Base-by-base conservation (phyloP, 2,797 vertebrate genomes). In the Clangula hyemalis region DNA sequence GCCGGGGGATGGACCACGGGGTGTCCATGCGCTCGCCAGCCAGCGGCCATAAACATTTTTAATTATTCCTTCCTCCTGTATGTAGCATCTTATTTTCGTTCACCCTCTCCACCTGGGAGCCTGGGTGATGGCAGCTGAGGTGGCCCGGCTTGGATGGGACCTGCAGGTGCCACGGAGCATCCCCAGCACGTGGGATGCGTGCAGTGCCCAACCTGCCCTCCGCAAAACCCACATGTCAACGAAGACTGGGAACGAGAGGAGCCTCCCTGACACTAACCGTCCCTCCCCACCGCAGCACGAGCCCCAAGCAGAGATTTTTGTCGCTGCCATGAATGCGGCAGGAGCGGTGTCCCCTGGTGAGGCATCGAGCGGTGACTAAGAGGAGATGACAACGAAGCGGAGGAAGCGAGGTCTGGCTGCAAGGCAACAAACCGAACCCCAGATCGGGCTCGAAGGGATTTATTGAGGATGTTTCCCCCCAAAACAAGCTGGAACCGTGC, bases 281-380 rank as follows among this genome's bases (percentile, higher is more conserved):
- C 94, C 91, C 89, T 95, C 84, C 86, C 60, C 1, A 1, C 21
- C 2, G 0, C 83, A 94, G 77, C 92, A 85, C 41, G 30, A 87
- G 70, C 43, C 19, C 74, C 3, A 6, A 73, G 56, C 3, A 15
- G 71, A 78, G 47, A 28, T 95, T 95, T 95, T 93, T 92, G 84
- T 30, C 75, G 78, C 90, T 95, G 94, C 89, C 94, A 85, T 89
- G 88, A 96, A 96, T 95, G 96, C 94, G 90, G 94, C 93, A 94
- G 94, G 94, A 96, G 86, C 68, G n/a, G 85, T 93, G 95, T 96
- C 92, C 96, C 94, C 96, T 95, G 93, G 95, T 96, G 95, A 96
- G 96, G 93, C 94, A 97, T 95, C 56, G 90, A 97, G 94, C 90
- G 39, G 95, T 95, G 95, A 97, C 96, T 97, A 95, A 96, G 93